phyloP scores from a whole-genome alignment of 2,888 invertebrate species.

The Nephrotoma flavescens region DNA sequence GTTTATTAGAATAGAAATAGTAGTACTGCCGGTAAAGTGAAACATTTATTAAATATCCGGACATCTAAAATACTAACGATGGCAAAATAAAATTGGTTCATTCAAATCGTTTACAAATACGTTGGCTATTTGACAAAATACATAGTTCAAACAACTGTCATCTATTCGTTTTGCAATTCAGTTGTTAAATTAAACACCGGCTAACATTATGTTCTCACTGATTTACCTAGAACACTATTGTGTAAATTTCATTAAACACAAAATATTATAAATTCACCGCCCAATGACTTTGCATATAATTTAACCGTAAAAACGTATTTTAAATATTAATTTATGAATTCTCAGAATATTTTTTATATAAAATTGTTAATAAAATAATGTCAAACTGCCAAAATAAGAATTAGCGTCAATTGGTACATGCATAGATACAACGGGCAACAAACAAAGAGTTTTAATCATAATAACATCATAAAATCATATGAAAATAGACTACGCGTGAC shows the following conservation, averaged over 20 bases:
- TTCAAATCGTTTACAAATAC: background rate
- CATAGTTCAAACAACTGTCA: background rate
- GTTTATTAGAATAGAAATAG: too few species aligned
- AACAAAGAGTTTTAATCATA: background rate
- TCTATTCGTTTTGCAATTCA: background rate
- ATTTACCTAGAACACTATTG: background rate
- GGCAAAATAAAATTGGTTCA: background rate
- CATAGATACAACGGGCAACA: background rate
- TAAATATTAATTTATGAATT: background rate
- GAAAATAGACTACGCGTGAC: background rate
- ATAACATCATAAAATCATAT: background rate
- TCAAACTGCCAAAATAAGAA: background rate
- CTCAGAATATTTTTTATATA: background rate
- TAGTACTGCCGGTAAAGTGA: too few species aligned
- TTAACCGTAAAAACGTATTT: background rate
- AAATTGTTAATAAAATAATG: background rate
- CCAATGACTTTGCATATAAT: background rate
- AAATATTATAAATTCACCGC: background rate
- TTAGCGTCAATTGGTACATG: background rate
- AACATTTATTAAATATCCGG: background rate
- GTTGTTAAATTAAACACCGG: background rate
- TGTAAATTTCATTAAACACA: background rate
- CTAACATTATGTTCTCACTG: background rate
- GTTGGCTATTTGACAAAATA: background rate
- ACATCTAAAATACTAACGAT: background rate